These are phyloP conservation scores for Diadumene lineata DNA, from an alignment of 92 coral and sea anemone genomes.

Conservation along the genomic window DNA sequence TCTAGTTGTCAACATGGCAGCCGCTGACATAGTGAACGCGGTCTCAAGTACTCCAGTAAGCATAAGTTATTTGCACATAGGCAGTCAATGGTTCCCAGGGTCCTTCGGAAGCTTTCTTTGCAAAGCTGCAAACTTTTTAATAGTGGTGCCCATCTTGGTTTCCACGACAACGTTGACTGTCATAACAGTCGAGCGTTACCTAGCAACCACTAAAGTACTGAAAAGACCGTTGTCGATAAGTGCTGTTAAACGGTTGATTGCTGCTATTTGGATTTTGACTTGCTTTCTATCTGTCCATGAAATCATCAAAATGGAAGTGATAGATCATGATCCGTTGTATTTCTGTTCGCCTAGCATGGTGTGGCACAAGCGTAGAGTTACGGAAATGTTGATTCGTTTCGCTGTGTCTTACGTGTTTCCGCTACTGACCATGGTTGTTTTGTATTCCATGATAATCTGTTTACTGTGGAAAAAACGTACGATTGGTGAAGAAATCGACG, in stretches of 20 bases:
- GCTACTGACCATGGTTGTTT: constrained; percentile 26
- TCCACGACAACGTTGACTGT: constrained; percentile 43
- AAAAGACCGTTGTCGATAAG: constrained; percentile 40
- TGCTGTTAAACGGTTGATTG: constrained; percentile 29
- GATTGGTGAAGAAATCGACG: constrained; percentile 43
- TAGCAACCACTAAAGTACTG: constrained; percentile 42
- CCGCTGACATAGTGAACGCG: constrained; percentile 42
- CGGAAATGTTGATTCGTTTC: constrained; percentile 25
- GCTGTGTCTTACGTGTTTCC: constrained; percentile 33
- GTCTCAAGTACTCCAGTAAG: constrained; percentile 14
- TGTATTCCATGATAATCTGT: constrained; percentile 39
- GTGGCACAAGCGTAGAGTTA: constrained; percentile 8
- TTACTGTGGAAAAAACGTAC: constrained; percentile 32
- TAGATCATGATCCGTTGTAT: neutral
- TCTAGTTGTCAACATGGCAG: constrained; percentile 51
- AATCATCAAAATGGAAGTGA: constrained; percentile 18
- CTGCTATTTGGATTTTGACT: constrained; percentile 34
- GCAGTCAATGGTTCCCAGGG: constrained; percentile 40
- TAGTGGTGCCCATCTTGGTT: constrained; percentile 29
- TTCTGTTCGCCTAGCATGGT: neutral
- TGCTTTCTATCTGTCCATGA: constrained; percentile 25
- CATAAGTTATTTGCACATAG: constrained; percentile 21
- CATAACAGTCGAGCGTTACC: constrained; percentile 55
- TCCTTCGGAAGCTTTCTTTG: constrained; percentile 29
- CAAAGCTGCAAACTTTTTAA: constrained; percentile 26